Evolutionary conservation across 2,888 invertebrate species (phyloP), one percentile per base, ranked within the genome.

Genomic region (Bhutanitis thaidina): DNA sequence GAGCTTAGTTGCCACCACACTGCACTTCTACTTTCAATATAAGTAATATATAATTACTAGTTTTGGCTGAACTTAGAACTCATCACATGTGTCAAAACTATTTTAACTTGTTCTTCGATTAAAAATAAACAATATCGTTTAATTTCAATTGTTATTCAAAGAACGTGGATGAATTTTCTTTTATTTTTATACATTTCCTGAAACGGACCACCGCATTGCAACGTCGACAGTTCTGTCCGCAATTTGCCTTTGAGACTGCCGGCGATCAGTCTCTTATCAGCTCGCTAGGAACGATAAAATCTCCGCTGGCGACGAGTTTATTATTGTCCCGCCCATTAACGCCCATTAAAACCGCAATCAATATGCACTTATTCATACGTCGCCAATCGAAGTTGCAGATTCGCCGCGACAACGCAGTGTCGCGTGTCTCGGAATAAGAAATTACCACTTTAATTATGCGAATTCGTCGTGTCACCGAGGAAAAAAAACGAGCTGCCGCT

Each of bases 271-370:
- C 64, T 64, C 78, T 86, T 86, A 87, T 88, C 88, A 77, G 73
- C 61, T 63, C 69, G 76, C n/a, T 75, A 75, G 77, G 76, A 69
- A 71, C 68, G 87, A 87, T 87, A 85, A 73, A 72, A 86, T 87
- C 87, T 78, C 64, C 65, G 62, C 65, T 64, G 66, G 72, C 74
- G 75, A 78, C 80, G 75, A 86, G 82, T 80, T 74, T 72, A 71
- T 86, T 81, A 83, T 87, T 88, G 88, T 88, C 80, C 86, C 85
- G 85, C 82, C 85, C 77, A 86, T 88, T 87, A 83, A 77, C 83
- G 82, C 80, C 77, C 79, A 81, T 87, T 86, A 84, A 84, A 82
- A 83, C 78, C 75, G 86, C 87, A 82, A 87, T 85, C 87, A 79
- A 80, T 83, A 81, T 77, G 69, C 80, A 81, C 81, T 85, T 85